These are phyloP conservation scores for Crotalus horridus DNA, from an alignment of 2,113 vertebrate genomes.

Conservation along the genomic window DNA sequence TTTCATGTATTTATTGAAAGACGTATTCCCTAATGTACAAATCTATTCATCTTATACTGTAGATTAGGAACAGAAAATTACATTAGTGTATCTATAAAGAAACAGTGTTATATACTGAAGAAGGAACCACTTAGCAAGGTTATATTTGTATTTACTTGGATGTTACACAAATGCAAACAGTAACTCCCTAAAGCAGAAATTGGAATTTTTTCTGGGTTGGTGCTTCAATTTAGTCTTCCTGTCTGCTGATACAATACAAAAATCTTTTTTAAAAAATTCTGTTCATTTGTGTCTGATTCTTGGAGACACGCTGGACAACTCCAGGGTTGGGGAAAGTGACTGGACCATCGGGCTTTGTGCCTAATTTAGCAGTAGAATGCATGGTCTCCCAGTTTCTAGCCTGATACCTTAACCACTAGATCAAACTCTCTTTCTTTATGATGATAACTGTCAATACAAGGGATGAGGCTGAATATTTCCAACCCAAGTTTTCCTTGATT, in stretches of 20 bases:
- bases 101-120: slow-evolving; percentile 10
- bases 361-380: too few species aligned
- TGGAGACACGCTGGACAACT: not conserved
- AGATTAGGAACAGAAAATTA: slow-evolving; percentile 7
- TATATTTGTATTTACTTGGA: slow-evolving; percentile 24
- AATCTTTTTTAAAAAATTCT: not conserved
- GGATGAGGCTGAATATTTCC: not conserved
- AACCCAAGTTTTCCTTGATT: not conserved
- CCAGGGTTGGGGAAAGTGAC: not conserved
- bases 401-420: not conserved
- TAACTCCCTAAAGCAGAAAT: not conserved
- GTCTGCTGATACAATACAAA: not conserved
- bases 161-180: not conserved
- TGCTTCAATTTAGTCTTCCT: not conserved
- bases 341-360: not conserved
- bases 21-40: slow-evolving; percentile 39
- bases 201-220: not conserved
- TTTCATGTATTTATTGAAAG: slow-evolving; percentile 46
- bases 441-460: not conserved
- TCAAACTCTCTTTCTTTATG: not conserved
- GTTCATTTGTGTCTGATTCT: not conserved
- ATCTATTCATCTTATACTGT: slow-evolving; percentile 12
- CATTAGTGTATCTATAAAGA: not conserved
- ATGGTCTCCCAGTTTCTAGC: too few species aligned
- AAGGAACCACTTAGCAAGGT: slow-evolving; percentile 24